These are phyloP conservation scores for Antheraea pernyi DNA, from an alignment of 1,140 invertebrate species.

Conservation along the genomic window DNA sequence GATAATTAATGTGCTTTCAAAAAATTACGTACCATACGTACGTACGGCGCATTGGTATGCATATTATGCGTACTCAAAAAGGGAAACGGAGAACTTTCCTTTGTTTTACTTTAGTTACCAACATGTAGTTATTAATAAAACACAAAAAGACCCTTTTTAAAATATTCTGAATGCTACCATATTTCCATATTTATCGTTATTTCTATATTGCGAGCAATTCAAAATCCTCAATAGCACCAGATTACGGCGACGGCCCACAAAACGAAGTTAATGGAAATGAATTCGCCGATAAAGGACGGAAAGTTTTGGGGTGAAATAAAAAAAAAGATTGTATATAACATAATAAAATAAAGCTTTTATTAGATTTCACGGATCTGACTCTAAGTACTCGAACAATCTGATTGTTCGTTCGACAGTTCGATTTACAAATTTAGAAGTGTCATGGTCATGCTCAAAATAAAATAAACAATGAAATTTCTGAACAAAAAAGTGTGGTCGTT, in stretches of 20 bases:
- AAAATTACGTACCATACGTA: too few relatives aligned
- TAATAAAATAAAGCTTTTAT: conserved; percentile 10
- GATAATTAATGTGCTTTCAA: too few relatives aligned
- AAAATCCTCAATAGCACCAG: conserved; percentile 1
- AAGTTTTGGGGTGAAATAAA: conserved; percentile 9
- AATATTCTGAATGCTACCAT: neutral
- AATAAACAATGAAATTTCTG: too few relatives aligned
- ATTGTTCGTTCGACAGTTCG: conserved; percentile 7
- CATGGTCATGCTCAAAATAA: too few relatives aligned
- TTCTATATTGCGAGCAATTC: conserved; percentile 10
- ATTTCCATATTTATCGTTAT: conserved; percentile 3
- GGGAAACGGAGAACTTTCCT: too few relatives aligned
- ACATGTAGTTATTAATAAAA: too few relatives aligned
- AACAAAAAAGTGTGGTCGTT: too few relatives aligned
- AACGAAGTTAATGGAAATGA: conserved; percentile 17
- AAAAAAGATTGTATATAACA: conserved; percentile 7
- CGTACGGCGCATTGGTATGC: too few relatives aligned
- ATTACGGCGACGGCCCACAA: conserved; percentile 10
- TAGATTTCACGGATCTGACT: conserved; percentile 6
- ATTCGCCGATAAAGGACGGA: conserved; percentile 9
- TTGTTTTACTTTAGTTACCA: too few relatives aligned
- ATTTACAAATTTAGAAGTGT: neutral
- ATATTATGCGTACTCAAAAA: too few relatives aligned
- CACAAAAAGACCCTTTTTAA: too few relatives aligned
- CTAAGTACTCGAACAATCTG: conserved; percentile 4